Conservation (phyloP, 2,888 invertebrate genomes). For the Pyrgus malvae region DNA sequence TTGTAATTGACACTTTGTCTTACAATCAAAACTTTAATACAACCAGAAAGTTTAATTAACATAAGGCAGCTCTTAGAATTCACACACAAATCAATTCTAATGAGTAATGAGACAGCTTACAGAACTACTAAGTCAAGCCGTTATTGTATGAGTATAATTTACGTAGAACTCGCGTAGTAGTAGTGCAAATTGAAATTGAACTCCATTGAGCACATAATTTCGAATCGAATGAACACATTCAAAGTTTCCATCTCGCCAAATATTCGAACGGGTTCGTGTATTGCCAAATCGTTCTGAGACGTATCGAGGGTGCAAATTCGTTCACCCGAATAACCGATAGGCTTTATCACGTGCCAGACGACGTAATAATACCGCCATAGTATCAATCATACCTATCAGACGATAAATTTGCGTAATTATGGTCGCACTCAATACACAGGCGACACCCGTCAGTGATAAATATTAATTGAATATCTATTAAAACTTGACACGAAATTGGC, state of each 20-base stretch:
- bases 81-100: not conserved
- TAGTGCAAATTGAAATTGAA: constrained; percentile 35
- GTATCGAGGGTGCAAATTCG: constrained; percentile 47
- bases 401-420: constrained; percentile 39
- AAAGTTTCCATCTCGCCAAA: constrained; percentile 56
- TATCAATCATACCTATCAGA: constrained; percentile 46
- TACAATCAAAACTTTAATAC: too few species aligned
- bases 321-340: constrained; percentile 66
- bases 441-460: constrained; percentile 16
- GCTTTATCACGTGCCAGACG: constrained; percentile 48
- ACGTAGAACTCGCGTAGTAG: not conserved
- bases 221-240: constrained; percentile 49
- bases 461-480: constrained; percentile 9
- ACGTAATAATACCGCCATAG: constrained; percentile 46
- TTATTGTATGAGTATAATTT: constrained; percentile 1
- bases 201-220: constrained; percentile 48
- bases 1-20: too few species aligned
- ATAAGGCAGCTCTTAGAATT: not conserved
- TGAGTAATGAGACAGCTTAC: not conserved
- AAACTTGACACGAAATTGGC: not conserved
- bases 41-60: too few species aligned
- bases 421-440: constrained; percentile 1
- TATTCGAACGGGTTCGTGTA: constrained; percentile 44
- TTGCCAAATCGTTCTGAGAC: constrained; percentile 43
- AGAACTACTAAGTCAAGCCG: constrained; percentile 11